These are phyloP conservation scores for Poliocrania exsul DNA, from an alignment of 2,797 vertebrate genomes.

Conservation along the genomic window DNA sequence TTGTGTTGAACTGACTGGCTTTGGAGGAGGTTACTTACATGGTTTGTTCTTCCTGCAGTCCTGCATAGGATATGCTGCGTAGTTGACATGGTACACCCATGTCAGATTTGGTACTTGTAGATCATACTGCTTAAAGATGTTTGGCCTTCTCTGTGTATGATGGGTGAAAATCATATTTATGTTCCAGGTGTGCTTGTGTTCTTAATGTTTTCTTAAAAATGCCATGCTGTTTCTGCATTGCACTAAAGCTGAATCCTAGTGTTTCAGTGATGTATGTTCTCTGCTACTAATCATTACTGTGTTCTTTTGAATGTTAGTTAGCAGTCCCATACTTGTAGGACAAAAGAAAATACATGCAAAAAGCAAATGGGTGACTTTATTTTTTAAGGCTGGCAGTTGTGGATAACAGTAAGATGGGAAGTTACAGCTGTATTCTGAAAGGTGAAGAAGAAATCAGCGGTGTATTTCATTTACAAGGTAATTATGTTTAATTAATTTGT, in stretches of 20 bases:
- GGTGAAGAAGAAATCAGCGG: conserved; percentile 45
- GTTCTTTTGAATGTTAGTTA: neutral
- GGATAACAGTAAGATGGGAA: conserved; percentile 59
- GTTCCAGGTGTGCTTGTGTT: neutral
- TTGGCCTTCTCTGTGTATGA: neutral
- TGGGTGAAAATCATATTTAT: neutral
- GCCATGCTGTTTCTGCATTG: neutral
- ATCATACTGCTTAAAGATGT: neutral
- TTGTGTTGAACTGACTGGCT: neutral
- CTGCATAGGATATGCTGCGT: rapidly evolving
- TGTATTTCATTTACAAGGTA: conserved; percentile 76
- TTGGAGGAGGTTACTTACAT: neutral
- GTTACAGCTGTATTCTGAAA: conserved; percentile 72
- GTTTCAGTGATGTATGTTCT: neutral
- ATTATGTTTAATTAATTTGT: neutral
- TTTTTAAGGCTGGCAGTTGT: neutral
- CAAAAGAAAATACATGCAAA: neutral
- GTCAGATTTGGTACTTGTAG: neutral
- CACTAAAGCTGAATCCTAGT: neutral
- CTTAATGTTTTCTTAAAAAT: neutral
- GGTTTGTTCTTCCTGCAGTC: neutral
- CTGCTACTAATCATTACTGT: neutral
- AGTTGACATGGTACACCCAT: neutral
- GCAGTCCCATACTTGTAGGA: neutral
- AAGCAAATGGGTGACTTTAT: neutral